These are phyloP conservation scores for Athalia rosae DNA, from an alignment of 2,888 invertebrate genomes.

Conservation along the genomic window DNA sequence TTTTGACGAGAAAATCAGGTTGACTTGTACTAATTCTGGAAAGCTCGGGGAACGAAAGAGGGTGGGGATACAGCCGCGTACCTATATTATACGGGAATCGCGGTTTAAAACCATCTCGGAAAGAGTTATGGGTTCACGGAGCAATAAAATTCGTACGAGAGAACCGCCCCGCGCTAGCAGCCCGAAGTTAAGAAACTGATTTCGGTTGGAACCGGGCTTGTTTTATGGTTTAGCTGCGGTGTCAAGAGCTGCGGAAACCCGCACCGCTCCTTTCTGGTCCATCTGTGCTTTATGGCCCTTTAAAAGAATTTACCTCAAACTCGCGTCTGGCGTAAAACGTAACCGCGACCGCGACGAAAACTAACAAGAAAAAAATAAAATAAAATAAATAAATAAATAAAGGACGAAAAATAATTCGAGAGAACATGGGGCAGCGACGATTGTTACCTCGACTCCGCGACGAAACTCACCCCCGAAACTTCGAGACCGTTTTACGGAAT, in stretches of 20 bases:
- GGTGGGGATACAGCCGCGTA: too few relatives aligned
- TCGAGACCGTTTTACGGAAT: background rate
- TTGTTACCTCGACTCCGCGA: background rate
- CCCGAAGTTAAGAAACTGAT: conserved; percentile 62
- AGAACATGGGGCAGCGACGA: background rate
- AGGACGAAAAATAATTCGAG: background rate
- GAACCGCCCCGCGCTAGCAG: conserved; percentile 59
- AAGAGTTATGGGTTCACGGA: conserved; percentile 71
- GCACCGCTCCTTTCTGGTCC: conserved; percentile 66
- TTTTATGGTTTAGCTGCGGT: conserved; percentile 66
- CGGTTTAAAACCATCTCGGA: conserved; percentile 54
- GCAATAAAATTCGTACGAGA: conserved; percentile 67
- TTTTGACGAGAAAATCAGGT: too few relatives aligned
- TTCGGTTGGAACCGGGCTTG: conserved; percentile 69
- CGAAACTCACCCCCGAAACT: background rate
- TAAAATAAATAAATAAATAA: too few relatives aligned
- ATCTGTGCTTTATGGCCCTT: conserved; percentile 69
- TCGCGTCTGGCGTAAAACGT: background rate
- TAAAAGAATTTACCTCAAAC: conserved; percentile 63
- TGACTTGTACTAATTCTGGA: background rate
- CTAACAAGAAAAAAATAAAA: background rate
- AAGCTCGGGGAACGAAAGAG: background rate
- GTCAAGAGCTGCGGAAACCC: conserved; percentile 56
- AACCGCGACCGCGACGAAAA: background rate
- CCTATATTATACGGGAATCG: conserved; percentile 45